Evolutionary conservation across 2,797 vertebrate species (phyloP), one percentile per base, ranked within the genome.

Genomic region (Eptatretus atami): DNA sequence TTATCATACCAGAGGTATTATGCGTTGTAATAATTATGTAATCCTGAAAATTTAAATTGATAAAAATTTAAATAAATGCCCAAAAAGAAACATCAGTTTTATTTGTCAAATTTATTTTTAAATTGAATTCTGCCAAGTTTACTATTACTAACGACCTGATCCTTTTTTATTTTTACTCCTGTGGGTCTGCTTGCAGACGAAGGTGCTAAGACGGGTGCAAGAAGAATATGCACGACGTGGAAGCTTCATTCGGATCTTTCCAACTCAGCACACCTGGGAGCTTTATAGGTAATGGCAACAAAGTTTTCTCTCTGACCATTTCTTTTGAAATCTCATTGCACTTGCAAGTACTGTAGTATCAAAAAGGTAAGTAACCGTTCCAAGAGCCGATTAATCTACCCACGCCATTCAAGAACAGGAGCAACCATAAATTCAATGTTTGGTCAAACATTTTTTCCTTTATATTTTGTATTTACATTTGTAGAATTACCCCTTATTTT

Each of bases 161-260:
- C 31, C 31, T 44, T 4, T 44, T 44, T 44, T 44, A 44, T 44
- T 44, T 19, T 53, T 64, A 13, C 52, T 12, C 53, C 13, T 52
- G 24, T 63, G 24, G 65, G 64, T 54, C 63, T 64, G 10, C 67
- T 52, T 53, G 11, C 70, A 96, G 92, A 74, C 86, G 67, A 92
- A 79, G 75, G 80, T 88, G 67, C 75, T 98, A 67, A 78, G 79
- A 67, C 80, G 78, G 67, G 80, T 81, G 66, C 83, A 77, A 73
- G 92, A 98, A 66, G 86, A 96, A 70, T 73, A 83, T 19, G 81
- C 88, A 63, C 76, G 88, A 68, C 78, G 83, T 71, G 90, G 87
- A 52, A 86, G 90, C 66, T 98, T 95, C 66, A 72, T 98, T 65
- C 77, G 87, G 53, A 87, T 98, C 73, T 94, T 96, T 72, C 86